These are phyloP conservation scores for Hylaeus volcanicus DNA, from an alignment of 1,140 invertebrate species.

Conservation along the genomic window DNA sequence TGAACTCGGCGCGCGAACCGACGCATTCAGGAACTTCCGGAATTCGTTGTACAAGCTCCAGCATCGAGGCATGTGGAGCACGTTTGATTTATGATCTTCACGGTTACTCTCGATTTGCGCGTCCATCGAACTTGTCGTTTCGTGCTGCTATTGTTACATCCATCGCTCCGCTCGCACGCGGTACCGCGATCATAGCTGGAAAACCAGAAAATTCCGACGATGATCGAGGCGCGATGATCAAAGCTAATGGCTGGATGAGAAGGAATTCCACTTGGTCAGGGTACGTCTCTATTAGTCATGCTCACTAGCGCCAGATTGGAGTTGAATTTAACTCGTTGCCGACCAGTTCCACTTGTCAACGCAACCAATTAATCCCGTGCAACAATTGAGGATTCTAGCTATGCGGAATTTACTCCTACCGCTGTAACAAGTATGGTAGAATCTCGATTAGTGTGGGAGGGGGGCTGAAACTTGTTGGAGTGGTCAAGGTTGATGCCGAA, in stretches of 20 bases:
- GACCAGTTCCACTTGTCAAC: too few species aligned
- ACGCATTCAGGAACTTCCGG: background rate
- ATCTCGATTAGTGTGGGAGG: too few species aligned
- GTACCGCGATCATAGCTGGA: background rate
- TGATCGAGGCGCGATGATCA: background rate
- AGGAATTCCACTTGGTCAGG: too few species aligned
- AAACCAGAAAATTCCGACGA: background rate
- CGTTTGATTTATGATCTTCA: slow-evolving; percentile 10
- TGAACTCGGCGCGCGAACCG: background rate
- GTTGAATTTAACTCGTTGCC: too few species aligned
- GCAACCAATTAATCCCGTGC: too few species aligned
- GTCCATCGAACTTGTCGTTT: slow-evolving; percentile 12
- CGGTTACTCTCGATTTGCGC: slow-evolving; percentile 2
- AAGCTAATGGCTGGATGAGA: too few species aligned
- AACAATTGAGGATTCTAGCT: too few species aligned
- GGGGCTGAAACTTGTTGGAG: too few species aligned
- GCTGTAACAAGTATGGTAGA: too few species aligned
- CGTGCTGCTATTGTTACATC: background rate
- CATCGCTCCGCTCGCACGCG: background rate
- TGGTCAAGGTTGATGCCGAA: too few species aligned
- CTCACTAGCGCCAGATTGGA: background rate
- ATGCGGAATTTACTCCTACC: too few species aligned
- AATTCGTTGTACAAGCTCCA: background rate
- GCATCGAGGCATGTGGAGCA: background rate
- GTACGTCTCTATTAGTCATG: background rate